Conservation (phyloP, 2,888 invertebrate genomes). For the Mactromeris polynyma region DNA sequence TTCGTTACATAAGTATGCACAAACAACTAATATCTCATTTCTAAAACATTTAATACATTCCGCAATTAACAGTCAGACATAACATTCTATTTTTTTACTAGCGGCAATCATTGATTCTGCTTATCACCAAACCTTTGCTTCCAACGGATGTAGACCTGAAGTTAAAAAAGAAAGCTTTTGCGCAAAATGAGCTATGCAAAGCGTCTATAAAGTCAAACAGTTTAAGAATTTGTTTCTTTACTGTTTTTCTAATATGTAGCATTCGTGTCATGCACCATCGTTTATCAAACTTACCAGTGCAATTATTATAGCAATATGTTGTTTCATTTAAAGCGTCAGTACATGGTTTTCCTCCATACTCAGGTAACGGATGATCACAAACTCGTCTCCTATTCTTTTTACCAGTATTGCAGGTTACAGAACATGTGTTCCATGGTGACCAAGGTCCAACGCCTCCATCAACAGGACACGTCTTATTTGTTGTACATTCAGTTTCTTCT, state of each 20-base stretch:
- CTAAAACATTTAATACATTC: no score
- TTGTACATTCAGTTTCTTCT: not conserved
- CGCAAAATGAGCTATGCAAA: no score
- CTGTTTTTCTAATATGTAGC: not conserved
- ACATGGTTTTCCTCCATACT: not conserved
- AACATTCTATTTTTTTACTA: no score
- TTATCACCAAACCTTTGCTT: not conserved
- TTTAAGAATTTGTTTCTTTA: no score
- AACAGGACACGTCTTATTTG: not conserved
- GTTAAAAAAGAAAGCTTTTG: not conserved
- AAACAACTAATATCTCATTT: no score
- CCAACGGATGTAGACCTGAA: not conserved
- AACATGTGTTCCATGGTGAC: slow-evolving; percentile 31
- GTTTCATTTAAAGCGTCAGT: not conserved
- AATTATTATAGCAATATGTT: not conserved
- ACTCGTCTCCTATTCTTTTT: not conserved
- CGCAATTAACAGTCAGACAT: no score
- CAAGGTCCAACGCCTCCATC: slow-evolving; percentile 21
- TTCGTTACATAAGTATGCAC: no score
- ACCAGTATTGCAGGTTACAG: slow-evolving; percentile 15
- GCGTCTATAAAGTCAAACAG: no score
- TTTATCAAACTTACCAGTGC: slow-evolving; percentile 6
- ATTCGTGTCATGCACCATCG: not conserved
- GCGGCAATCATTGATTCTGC: not conserved
- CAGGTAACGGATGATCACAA: slow-evolving; percentile 14